Base-by-base conservation (phyloP, 2,888 invertebrate genomes). In the Conistra vaccinii region DNA sequence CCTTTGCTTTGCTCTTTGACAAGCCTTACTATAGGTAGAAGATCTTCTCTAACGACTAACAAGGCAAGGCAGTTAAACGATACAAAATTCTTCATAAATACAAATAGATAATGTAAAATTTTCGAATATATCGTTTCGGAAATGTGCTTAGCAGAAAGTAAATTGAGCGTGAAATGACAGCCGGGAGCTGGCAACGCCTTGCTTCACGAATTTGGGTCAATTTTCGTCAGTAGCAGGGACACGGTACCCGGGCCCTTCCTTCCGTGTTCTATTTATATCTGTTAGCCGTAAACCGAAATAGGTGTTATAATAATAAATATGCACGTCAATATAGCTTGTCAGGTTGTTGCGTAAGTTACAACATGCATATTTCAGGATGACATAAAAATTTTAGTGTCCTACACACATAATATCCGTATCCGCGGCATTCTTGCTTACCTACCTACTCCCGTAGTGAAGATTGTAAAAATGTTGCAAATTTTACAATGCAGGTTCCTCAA, bases 111-210 rank as follows among this genome's bases (percentile, higher is more conserved):
- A 75, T 69, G 70, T 69, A 42, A 86, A 88, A 84, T 79, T 86
- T 83, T 76, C 73, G 83, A 87, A 89, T 86, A 86, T 83, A 87
- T 88, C 86, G 80, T 85, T 88, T 88, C 76, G 84, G 87, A 91
- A 91, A 91, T 87, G 81, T 87, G 91, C 87, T 89, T 88, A 89
- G 90, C 89, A 85, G 86, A 88, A 90, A 91, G 88, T 91, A 92
- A 94, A 95, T 94, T 92, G 90, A 85, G 93, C 90, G 93, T 93
- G 91, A 95, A 95, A 94, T 94, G 91, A 91, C 91, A 92, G 91
- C 90, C 89, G 83, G 85, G 85, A 84, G 89, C 78, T 83, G 89
- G 86, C 89, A 87, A 85, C 89, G 87, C 88, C 88, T 89, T 83
- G 86, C 87, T 88, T 86, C 76, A 83, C 86, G 87, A 91, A 94